Evolutionary conservation across 2,888 invertebrate genomes (phyloP), one percentile per base, ranked within the genome.

Genomic region (Blastobasis adustella): DNA sequence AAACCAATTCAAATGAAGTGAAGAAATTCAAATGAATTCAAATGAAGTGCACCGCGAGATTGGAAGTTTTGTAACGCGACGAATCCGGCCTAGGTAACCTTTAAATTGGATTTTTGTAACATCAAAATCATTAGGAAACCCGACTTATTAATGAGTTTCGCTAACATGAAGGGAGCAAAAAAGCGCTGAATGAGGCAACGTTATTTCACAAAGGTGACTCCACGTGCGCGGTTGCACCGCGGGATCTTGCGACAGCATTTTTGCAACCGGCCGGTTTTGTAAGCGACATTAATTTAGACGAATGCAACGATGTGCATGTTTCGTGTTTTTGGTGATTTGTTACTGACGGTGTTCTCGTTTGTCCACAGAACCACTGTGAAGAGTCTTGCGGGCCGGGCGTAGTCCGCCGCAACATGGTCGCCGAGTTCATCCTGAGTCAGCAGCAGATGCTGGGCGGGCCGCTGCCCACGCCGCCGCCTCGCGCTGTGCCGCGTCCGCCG

Each of bases 381-480:
- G 83, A 84, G 73, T 76, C 79, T 79, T 80, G 85, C 89, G 89
- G 89, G 76, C 85, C 78, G 51, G 72, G 71, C 63, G 71, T 73
- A 67, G 86, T 86, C 85, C 92, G 92, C 84, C 93, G 92, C 90
- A 94, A 93, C 91, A 95, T 95, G 94, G 95, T 95, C 86, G 95
- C 95, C 83, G 95, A 95, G 90, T 93, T 95, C 83, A 93, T 94
- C 74, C 90, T 94, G 79, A 93, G 94, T 73, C 94, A 92, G 79
- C 92, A 92, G 68, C 89, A 84, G 71, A 73, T 88, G 76, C 67
- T 88, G 64, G 70, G 74, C 46, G 67, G 74, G 40, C 67, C 88
- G 36, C 83, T 83, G 39, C 82, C 82, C 38, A 82, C 82, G 46
- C 83, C 85, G 3, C 69, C 74, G 6, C 73, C 73, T 0, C 72